Evolutionary conservation across 2,888 invertebrate genomes (phyloP), one percentile per base, ranked within the genome.

Genomic region (Andrena chrysosceles): DNA sequence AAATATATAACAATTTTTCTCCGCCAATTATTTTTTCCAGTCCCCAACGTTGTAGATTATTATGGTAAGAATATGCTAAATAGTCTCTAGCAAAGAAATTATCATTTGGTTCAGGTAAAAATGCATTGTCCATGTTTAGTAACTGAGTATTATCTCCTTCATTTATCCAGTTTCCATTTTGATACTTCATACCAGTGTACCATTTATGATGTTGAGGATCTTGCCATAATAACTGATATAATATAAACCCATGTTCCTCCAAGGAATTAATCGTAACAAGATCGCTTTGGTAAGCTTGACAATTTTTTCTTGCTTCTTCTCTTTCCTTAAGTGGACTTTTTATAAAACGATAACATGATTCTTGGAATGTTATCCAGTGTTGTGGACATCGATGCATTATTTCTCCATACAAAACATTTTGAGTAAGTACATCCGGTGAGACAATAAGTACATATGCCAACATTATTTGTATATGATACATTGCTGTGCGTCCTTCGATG

Each of bases 281-380:
- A 92, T 98, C 97, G 1, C 98, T 96, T 90, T 97, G 97, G 90
- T 96, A 97, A 0, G 97, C 97, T 93, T 95, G 96, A 92, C 98
- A 99, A 88, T 97, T 97, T 90, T 96, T 96, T 87, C 97, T 96
- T 0, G 98, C 98, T 89, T 98, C 98, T 89, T 96, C 96, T 91
- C 97, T 96, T 59, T 96, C 96, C 75, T 96, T 97, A 89, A 96
- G 95, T 0, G 98, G 98, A 5, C 98, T 98, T 91, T 97, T 97
- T 2, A 98, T 97, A 91, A 99, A 99, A 69, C 97, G 96, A 93
- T 98, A 99, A 93, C 99, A 99, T 0, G 97, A 96, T 81, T 97
- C 96, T 85, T 96, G 96, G 91, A 95, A 97, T 42, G 96, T 96
- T n/a, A 97, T 94, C 99, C 99, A 99, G 93, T 98, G 96, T 71